A percentile compares a stretch with the other conserved stretches of the same genome.
Conservation (phyloP, 2,113 vertebrate species). For the Heptranchias perlo region DNA sequence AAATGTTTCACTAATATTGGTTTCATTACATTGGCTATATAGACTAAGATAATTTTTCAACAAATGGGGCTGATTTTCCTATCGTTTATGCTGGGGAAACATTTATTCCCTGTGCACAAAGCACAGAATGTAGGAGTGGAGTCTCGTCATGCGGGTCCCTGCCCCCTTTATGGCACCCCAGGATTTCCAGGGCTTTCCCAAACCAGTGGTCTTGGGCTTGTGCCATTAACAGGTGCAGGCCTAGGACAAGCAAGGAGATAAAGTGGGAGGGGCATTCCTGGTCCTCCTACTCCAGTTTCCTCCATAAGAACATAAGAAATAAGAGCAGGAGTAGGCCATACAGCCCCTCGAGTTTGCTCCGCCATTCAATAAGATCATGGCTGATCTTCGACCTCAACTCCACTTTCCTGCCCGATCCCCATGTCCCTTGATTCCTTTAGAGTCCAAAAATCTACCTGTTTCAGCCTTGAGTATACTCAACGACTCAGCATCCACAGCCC, state of each 20-base stretch:
- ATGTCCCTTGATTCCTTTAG: too few species aligned
- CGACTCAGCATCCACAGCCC: too few species aligned
- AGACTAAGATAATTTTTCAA: neutral
- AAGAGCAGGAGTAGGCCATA: too few species aligned
- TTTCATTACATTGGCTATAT: neutral
- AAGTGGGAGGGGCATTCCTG: neutral
- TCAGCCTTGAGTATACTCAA: too few species aligned
- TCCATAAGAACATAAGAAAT: too few species aligned
- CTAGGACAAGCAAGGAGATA: neutral
- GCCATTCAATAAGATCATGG: too few species aligned
- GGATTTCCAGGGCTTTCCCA: neutral
- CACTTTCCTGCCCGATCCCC: too few species aligned
- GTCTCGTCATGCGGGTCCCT: neutral
- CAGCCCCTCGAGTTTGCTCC: too few species aligned
- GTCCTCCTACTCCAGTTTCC: neutral
- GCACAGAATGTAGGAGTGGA: neutral
- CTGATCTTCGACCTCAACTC: too few species aligned
- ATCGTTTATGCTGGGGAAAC: neutral
- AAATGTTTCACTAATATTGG: neutral
- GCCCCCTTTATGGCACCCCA: neutral
- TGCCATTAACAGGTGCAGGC: neutral
- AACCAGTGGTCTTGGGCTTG: neutral
- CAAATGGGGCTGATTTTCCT: neutral
- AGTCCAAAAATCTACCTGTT: too few species aligned
- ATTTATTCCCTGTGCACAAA: neutral